Conservation (phyloP, 2,113 vertebrate genomes). For the Rhynchomys soricoides region DNA sequence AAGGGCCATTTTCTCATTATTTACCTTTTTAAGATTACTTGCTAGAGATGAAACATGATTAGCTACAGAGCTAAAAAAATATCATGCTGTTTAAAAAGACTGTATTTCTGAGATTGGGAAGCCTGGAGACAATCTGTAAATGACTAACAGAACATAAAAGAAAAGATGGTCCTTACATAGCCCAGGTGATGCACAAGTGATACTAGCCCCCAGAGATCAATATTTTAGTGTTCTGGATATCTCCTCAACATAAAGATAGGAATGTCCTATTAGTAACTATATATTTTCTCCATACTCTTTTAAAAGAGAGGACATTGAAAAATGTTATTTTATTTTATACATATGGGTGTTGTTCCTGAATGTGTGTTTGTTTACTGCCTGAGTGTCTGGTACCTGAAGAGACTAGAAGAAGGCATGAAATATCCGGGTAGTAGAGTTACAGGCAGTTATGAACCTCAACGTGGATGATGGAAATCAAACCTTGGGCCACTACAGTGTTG, state of each 20-base stretch:
- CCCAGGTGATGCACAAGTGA: not conserved
- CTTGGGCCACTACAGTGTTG: not conserved
- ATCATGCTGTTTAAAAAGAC: slow-evolving; percentile 48
- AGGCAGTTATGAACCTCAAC: not conserved
- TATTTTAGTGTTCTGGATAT: slow-evolving; percentile 12
- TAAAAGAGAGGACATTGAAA: not conserved
- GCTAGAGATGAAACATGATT: slow-evolving; percentile 53
- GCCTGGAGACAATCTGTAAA: not conserved
- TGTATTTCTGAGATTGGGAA: not conserved
- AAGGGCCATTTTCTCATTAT: slow-evolving; percentile 77
- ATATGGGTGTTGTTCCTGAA: not conserved
- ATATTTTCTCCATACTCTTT: not conserved
- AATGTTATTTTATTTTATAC: not conserved
- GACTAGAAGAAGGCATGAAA: not conserved
- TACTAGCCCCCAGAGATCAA: not conserved
- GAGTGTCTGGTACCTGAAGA: not conserved
- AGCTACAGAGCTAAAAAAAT: slow-evolving; percentile 58
- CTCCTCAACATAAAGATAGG: not conserved
- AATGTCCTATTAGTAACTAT: not conserved
- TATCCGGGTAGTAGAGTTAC: too few species aligned
- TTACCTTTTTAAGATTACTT: slow-evolving; percentile 72
- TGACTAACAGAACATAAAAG: not conserved
- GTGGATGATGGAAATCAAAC: not conserved
- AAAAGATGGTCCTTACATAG: not conserved
- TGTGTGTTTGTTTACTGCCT: not conserved